Percentiles rank a stretch among this genome's conserved stretches.
Evolutionary conservation across 2,797 vertebrate genomes (phyloP).

Genomic region (Epinephelus coioides): DNA sequence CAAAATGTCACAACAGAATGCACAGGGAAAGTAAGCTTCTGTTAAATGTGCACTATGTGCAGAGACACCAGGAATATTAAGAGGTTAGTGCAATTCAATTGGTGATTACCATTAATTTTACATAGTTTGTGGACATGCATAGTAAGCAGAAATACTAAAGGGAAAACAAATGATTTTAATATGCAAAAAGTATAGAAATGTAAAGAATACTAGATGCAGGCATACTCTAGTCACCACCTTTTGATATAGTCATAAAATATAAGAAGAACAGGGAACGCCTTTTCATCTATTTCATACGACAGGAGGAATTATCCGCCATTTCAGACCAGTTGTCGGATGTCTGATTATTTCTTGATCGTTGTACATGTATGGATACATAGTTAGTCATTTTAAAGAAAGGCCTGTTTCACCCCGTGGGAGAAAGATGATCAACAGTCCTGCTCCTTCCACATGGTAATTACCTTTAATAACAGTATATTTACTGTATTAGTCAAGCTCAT

Average conservation of each 20-base stretch:
- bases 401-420: slow-evolving; percentile 1
- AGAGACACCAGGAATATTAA: not conserved
- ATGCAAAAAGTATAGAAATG: not conserved
- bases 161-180: not conserved
- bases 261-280: not conserved
- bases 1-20: not conserved
- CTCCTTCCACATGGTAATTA: slow-evolving; percentile 66
- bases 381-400: slow-evolving; percentile 30
- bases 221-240: not conserved
- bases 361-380: not conserved
- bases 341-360: not conserved
- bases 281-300: slow-evolving; percentile 2
- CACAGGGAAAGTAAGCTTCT: not conserved
- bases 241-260: not conserved
- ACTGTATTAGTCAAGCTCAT: slow-evolving; percentile 78
- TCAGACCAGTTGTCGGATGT: not conserved
- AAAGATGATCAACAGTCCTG: slow-evolving; percentile 43
- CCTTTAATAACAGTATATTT: slow-evolving; percentile 81
- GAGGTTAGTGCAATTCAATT: not conserved
- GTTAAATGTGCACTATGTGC: not conserved
- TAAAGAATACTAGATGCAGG: not conserved
- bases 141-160: not conserved
- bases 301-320: not conserved
- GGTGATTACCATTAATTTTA: not conserved
- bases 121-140: not conserved